Evolutionary conservation across 2,113 vertebrate genomes (phyloP).

Genomic region (Leucopsar rothschildi): DNA sequence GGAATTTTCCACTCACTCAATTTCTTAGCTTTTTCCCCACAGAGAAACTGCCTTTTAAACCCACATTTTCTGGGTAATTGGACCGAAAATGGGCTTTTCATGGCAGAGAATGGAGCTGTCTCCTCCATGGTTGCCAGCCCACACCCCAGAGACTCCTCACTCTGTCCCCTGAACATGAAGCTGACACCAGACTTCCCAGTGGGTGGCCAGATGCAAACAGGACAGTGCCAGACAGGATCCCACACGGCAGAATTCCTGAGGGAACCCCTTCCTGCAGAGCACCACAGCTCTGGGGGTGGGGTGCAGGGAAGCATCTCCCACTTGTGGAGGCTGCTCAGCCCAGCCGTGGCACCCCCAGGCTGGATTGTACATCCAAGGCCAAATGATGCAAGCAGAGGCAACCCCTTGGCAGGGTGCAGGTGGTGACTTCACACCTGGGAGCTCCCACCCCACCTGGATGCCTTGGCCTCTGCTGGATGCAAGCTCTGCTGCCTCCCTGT

Average conservation of each 20-base stretch:
- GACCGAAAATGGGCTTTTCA: conserved; percentile 25
- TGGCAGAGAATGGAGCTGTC: neutral
- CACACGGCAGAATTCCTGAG: neutral
- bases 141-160: neutral
- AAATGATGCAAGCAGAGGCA: neutral
- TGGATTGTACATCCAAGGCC: neutral
- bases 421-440: neutral
- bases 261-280: neutral
- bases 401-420: neutral
- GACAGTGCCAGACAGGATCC: neutral
- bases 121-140: neutral
- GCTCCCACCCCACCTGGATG: neutral
- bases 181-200: neutral
- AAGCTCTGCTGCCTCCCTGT: neutral
- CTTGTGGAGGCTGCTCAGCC: neutral
- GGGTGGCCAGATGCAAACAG: neutral
- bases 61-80: conserved; percentile 23
- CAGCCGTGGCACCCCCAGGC: rapidly evolving
- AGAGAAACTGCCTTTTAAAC: conserved; percentile 27
- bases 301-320: neutral
- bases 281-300: neutral
- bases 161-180: neutral
- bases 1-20: conserved; percentile 16
- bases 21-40: conserved; percentile 7
- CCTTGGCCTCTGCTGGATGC: rapidly evolving